These are phyloP conservation scores for Vombatus ursinus DNA, from an alignment of 2,113 vertebrate species.

Conservation along the genomic window DNA sequence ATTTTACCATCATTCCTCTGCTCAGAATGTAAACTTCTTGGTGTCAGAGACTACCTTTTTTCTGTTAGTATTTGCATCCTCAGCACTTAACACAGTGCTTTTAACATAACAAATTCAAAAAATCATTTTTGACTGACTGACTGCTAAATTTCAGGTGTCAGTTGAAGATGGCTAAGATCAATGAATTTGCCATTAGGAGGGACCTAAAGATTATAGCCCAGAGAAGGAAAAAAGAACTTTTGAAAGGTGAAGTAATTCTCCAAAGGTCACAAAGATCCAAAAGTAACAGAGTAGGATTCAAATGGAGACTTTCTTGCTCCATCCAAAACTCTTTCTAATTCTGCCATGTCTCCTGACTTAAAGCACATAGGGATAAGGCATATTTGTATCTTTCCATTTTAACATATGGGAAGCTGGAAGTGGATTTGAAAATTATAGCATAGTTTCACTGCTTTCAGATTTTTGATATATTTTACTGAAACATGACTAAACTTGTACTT, in stretches of 20 bases:
- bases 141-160: background rate
- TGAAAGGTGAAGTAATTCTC: background rate
- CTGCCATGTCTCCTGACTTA: background rate
- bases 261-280: background rate
- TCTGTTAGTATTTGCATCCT: background rate
- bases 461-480: background rate
- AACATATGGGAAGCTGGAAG: background rate
- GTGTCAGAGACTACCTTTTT: background rate
- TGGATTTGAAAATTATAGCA: background rate
- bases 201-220: background rate
- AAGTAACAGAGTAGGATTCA: background rate
- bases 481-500: background rate
- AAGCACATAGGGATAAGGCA: background rate
- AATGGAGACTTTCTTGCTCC: background rate
- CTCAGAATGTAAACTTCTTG: background rate
- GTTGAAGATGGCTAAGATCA: background rate
- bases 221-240: background rate
- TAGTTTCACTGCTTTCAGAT: background rate
- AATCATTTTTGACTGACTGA: background rate
- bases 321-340: background rate
- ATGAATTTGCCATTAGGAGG: background rate
- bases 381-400: background rate
- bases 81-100: background rate
- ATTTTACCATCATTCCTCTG: background rate
- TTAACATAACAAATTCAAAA: background rate